Evolutionary conservation across 2,113 vertebrate species (phyloP).

Genomic region (Mustelus asterias): DNA sequence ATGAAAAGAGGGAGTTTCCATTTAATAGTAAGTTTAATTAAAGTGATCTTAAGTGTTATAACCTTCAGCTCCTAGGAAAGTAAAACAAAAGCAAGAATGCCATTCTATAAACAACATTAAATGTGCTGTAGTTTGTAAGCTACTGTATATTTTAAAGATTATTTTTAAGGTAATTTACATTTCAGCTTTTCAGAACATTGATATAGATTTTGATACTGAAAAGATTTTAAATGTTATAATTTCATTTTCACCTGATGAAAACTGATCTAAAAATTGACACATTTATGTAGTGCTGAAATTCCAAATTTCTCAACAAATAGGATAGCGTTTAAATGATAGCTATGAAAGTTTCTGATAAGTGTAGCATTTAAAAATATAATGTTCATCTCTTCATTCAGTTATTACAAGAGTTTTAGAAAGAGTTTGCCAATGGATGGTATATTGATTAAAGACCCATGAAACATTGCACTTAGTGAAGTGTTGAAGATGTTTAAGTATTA

Average conservation of each 20-base stretch:
- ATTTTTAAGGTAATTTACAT: background rate
- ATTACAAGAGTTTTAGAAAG: background rate
- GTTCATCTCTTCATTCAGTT: background rate
- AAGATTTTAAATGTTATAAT: background rate
- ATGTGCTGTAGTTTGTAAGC: background rate
- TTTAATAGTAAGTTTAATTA: background rate
- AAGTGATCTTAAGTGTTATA: background rate
- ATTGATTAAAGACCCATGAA: background rate
- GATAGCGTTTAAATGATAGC: background rate
- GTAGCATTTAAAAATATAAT: background rate
- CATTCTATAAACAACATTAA: background rate
- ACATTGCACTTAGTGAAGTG: background rate
- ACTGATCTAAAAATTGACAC: background rate
- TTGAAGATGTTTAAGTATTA: background rate
- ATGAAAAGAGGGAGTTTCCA: background rate
- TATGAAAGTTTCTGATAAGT: background rate
- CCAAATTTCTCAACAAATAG: background rate
- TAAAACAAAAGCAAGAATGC: background rate
- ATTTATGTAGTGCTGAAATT: background rate
- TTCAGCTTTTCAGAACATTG: background rate
- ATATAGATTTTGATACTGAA: background rate
- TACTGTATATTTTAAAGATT: background rate
- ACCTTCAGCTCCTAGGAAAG: background rate
- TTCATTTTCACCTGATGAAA: background rate
- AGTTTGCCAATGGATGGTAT: background rate